phyloP scores from a whole-genome alignment of 2,113 vertebrate genomes.

The Hippoglossus stenolepis region DNA sequence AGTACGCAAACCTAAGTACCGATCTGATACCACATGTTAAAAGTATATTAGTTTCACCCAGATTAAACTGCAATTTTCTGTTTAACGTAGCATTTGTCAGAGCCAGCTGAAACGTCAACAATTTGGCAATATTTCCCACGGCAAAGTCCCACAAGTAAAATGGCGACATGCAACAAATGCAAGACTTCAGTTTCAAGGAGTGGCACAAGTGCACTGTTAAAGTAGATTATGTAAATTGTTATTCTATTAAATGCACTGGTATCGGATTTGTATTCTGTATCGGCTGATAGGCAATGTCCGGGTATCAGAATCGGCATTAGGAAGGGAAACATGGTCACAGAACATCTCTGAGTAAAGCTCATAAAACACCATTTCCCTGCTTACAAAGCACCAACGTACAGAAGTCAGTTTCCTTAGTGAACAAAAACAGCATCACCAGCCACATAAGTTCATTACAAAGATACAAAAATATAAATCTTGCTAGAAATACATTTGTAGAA shows the following conservation, averaged over 20 bases:
- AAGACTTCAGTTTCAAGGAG: too few relatives aligned
- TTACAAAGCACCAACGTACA: conserved; percentile 7
- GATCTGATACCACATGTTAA: too few relatives aligned
- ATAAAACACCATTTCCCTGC: conserved; percentile 26
- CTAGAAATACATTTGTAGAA: conserved; percentile 59
- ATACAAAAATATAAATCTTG: conserved; percentile 63
- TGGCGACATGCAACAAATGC: neutral
- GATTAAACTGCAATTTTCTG: too few relatives aligned
- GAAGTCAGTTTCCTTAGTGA: conserved; percentile 24
- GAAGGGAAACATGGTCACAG: neutral
- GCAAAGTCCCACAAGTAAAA: too few relatives aligned
- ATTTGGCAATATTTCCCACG: neutral
- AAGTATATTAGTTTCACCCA: too few relatives aligned
- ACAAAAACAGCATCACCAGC: conserved; percentile 38
- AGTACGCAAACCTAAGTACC: neutral
- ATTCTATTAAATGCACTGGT: too few relatives aligned
- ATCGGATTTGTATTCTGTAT: neutral
- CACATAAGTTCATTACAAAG: conserved; percentile 22
- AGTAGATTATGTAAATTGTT: too few relatives aligned
- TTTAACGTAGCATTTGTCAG: too few relatives aligned
- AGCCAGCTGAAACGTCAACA: too few relatives aligned
- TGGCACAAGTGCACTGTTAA: too few relatives aligned
- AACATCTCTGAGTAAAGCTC: conserved; percentile 51
- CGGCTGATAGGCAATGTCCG: too few relatives aligned
- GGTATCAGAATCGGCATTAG: neutral